Evolutionary conservation across 1,140 invertebrate species (phyloP).

Genomic region (Lordiphosa stackelbergi): DNA sequence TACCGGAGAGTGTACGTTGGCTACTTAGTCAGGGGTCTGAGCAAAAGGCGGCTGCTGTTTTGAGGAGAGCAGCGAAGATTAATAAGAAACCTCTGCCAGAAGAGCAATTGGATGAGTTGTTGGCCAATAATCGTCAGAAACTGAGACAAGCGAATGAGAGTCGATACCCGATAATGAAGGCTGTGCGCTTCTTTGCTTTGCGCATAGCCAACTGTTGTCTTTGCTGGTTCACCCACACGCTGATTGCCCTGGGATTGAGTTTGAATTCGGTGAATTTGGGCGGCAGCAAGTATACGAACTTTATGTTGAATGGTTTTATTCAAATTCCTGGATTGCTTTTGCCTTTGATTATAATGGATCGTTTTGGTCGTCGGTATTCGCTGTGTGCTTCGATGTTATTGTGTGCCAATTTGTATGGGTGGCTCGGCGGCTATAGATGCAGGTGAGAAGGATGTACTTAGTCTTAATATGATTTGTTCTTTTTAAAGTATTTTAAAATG

Average conservation of each 20-base stretch:
- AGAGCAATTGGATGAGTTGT: slow-evolving; percentile 77
- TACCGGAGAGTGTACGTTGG: slow-evolving; percentile 85
- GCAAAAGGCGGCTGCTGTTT: slow-evolving; percentile 80
- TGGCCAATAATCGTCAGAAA: slow-evolving; percentile 52
- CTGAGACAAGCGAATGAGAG: slow-evolving; percentile 57
- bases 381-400: slow-evolving; percentile 81
- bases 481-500: too few relatives aligned
- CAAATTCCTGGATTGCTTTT: slow-evolving; percentile 85
- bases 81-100: slow-evolving; percentile 82
- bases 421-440: slow-evolving; percentile 48
- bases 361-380: slow-evolving; percentile 81
- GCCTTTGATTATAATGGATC: slow-evolving; percentile 82
- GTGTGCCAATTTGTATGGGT: slow-evolving; percentile 78
- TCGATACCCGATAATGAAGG: slow-evolving; percentile 58
- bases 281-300: slow-evolving; percentile 85
- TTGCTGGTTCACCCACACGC: slow-evolving; percentile 84
- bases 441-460: slow-evolving; percentile 18
- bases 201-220: slow-evolving; percentile 82
- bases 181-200: slow-evolving; percentile 65
- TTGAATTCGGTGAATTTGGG: slow-evolving; percentile 86
- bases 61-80: slow-evolving; percentile 82
- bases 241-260: slow-evolving; percentile 90
- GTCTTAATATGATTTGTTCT: too few relatives aligned
- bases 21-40: slow-evolving; percentile 83
- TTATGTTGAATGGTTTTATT: slow-evolving; percentile 84